Evolutionary conservation across 1,140 invertebrate genomes (phyloP).

Genomic region (Lepidurus arcticus): DNA sequence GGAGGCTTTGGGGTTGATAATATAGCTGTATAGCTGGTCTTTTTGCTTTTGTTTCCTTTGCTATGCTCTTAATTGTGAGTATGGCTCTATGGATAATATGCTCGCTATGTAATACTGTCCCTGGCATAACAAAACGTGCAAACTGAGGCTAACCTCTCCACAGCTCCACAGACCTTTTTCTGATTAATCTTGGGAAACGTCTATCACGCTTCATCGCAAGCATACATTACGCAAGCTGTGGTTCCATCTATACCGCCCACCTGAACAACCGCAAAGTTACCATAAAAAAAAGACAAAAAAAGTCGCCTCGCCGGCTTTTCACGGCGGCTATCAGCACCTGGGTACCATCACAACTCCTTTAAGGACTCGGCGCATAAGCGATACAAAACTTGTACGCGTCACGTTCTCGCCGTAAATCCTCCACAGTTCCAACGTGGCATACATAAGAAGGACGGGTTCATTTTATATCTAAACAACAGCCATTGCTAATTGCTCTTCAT

Average conservation of each 20-base stretch:
- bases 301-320: not conserved
- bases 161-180: conserved; percentile 15
- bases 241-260: not conserved
- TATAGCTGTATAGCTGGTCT: not conserved
- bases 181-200: not conserved
- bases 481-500: not conserved
- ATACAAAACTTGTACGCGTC: not conserved
- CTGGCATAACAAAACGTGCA: conserved; percentile 5
- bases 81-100: not conserved
- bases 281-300: not conserved
- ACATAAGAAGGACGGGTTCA: not conserved
- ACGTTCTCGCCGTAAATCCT: conserved; percentile 9
- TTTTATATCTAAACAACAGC: not conserved
- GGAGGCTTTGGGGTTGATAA: not conserved
- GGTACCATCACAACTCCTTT: not conserved
- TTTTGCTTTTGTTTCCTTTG: not conserved
- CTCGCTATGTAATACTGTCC: not conserved
- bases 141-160: not conserved
- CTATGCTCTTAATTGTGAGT: not conserved
- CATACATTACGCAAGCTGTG: not conserved
- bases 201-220: conserved; percentile 14
- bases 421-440: not conserved
- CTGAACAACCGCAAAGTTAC: conserved; percentile 9
- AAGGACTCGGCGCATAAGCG: not conserved
- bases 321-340: not conserved